Evolutionary conservation across 2,113 vertebrate species (phyloP), one percentile per base, ranked within the genome.

Genomic region (Centropus bengalensis): DNA sequence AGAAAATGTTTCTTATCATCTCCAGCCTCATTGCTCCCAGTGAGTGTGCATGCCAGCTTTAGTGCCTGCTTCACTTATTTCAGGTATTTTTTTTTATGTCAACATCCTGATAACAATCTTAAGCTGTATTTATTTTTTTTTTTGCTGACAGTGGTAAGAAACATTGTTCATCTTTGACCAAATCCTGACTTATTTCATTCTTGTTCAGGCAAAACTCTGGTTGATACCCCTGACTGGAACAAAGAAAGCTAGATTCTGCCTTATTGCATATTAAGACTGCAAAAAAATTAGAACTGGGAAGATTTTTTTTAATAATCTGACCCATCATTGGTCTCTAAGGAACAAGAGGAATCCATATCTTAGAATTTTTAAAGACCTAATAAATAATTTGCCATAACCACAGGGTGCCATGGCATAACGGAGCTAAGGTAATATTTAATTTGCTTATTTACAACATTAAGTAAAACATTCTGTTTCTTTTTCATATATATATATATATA

Each of bases 371-470:
- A 91, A 95, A 94, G 80, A 79, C 75, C 64, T 78, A 80, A 94
- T 91, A 94, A 96, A 96, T 91, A 91, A 95, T 96, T 97, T 95
- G 91, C 60, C 68, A 71, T 91, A 93, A 95, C 76, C 89, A 93
- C 85, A 56, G 91, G 56, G 38, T 94, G 68, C 67, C 47, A 59
- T 75, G 89, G 52, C 51, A 82, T 81, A 59, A 74, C 15, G 55
- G 82, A 91, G 38, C 13, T 79, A 74, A 89, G 79, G 73, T 87
- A 89, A 74, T 73, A 86, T 86, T 94, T 93, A 77, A 83, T 73
- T 86, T 90, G 77, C 75, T 95, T 96, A 68, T 93, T 96, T 93
- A 54, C 64, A 80, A 28, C 49, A 30, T 85, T 24, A 78, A 88
- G 52, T 47, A 68, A 92, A 80, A 80, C n/a, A 86, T 82, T 84